These are phyloP conservation scores for Agriopis aurantiaria DNA, from an alignment of 2,888 invertebrate species.

Conservation along the genomic window DNA sequence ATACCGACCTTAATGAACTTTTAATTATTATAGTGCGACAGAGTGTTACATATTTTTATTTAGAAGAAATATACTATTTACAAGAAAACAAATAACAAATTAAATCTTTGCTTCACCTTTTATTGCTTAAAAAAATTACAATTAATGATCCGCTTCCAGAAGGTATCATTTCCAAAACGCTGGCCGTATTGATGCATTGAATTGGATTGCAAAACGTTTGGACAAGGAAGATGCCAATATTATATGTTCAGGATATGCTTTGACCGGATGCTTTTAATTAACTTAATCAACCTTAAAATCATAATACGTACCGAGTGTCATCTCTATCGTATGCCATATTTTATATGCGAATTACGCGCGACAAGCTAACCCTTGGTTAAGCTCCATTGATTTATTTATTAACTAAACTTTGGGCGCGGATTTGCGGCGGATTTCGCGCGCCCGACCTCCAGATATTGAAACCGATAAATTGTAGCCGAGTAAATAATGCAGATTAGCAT, in stretches of 20 bases:
- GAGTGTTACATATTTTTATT: not conserved
- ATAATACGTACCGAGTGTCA: not conserved
- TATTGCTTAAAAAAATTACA: no score
- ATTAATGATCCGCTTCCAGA: no score
- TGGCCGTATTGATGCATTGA: no score
- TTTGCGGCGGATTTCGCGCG: conserved; percentile 43
- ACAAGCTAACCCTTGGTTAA: conserved; percentile 46
- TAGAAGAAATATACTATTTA: no score
- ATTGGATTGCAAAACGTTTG: no score
- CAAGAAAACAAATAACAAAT: no score
- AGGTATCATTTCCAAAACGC: no score
- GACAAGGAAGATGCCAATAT: no score
- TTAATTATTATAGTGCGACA: not conserved
- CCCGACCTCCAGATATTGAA: conserved; percentile 43
- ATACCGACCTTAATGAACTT: not conserved
- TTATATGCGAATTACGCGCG: conserved; percentile 37
- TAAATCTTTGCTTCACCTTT: no score
- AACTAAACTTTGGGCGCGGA: conserved; percentile 46
- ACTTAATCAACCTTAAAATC: no score
- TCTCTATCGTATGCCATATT: conserved; percentile 28
- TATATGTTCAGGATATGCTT: no score
- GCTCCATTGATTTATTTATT: conserved; percentile 49
- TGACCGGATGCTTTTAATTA: no score
- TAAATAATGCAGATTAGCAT: conserved; percentile 43
- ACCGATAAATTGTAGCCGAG: conserved; percentile 40